Conservation (phyloP, 2,113 vertebrate genomes). For the Ciconia stormi region DNA sequence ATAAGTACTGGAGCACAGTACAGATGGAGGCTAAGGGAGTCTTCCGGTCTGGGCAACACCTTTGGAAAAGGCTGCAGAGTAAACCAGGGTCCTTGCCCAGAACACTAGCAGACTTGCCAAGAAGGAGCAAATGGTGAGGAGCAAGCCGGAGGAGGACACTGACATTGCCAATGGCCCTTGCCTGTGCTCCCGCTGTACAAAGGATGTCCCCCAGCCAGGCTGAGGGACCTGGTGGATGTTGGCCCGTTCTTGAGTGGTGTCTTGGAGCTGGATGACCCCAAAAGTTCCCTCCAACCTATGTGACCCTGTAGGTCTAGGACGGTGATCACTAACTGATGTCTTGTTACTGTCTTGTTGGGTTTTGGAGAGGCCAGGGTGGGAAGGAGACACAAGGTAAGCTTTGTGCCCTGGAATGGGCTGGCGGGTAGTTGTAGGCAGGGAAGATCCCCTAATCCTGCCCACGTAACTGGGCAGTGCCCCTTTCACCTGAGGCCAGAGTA, state of each 20-base stretch:
- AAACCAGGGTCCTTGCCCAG: background rate
- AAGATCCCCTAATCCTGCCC: background rate
- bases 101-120: background rate
- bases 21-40: background rate
- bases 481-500: background rate
- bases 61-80: background rate
- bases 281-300: background rate
- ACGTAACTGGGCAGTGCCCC: background rate
- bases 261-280: background rate
- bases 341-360: background rate
- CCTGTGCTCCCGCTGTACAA: background rate
- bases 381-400: background rate
- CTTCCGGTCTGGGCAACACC: background rate
- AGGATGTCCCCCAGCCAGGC: background rate
- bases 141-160: background rate
- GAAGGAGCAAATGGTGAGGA: background rate
- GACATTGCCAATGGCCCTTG: background rate
- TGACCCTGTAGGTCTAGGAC: accelerated
- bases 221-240: background rate
- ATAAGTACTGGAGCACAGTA: background rate
- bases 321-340: background rate
- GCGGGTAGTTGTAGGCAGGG: background rate
- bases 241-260: background rate
- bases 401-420: background rate
- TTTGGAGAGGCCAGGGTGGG: accelerated